These are phyloP conservation scores for Oedothorax gibbosus DNA, from an alignment of 1,140 invertebrate genomes.

Conservation along the genomic window DNA sequence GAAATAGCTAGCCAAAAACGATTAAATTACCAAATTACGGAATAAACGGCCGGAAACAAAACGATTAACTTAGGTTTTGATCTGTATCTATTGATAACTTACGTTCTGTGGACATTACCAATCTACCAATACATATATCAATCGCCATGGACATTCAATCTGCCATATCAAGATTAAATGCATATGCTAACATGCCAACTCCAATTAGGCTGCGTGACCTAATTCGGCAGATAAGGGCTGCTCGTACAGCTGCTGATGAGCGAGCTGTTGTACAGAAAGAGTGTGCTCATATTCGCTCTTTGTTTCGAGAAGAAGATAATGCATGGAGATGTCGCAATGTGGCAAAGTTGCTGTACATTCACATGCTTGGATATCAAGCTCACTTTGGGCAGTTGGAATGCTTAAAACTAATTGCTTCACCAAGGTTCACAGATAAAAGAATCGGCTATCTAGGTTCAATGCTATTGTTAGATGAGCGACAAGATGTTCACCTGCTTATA, in stretches of 20 bases:
- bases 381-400: constrained; percentile 99
- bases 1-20: no score
- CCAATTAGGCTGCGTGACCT: constrained; percentile 93
- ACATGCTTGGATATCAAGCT: constrained; percentile 99
- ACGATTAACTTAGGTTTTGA: no score
- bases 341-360: constrained; percentile 98
- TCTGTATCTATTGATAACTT: no score
- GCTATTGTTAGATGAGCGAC: constrained; percentile 95
- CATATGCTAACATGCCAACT: constrained; percentile 79
- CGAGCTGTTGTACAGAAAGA: constrained; percentile 98
- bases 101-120: no score
- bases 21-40: no score
- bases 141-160: no score
- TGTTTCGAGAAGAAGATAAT: constrained; percentile 97
- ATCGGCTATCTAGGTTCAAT: constrained; percentile 99
- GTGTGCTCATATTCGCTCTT: constrained; percentile 97
- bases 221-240: constrained; percentile 96
- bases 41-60: no score
- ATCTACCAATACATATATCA: no score
- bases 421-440: constrained; percentile 97
- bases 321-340: constrained; percentile 98
- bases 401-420: constrained; percentile 96
- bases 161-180: no score
- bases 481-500: constrained; percentile 99
- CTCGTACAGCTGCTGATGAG: constrained; percentile 97